These are phyloP conservation scores for Coregonus sp. DNA, from an alignment of 2,797 vertebrate species.

Conservation along the genomic window DNA sequence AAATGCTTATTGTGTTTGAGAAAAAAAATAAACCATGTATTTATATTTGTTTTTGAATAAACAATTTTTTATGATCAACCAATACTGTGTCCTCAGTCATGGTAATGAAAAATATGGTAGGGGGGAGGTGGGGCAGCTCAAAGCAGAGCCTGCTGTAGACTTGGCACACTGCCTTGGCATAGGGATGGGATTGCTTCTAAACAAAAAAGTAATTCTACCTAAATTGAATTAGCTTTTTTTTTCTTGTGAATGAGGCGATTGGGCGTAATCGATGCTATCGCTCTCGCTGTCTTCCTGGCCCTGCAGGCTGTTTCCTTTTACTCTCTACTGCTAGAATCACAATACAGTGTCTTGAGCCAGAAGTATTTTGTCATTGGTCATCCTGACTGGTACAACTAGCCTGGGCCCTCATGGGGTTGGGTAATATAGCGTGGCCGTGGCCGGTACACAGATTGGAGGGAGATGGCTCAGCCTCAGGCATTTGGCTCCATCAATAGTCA, in stretches of 20 bases:
- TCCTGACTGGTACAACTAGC: slow-evolving; percentile 52
- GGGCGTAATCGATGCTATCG: slow-evolving; percentile 57
- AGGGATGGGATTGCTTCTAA: slow-evolving; percentile 32
- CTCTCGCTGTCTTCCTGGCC: slow-evolving; percentile 51
- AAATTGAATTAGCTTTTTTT: slow-evolving; percentile 55
- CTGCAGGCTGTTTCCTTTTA: slow-evolving; percentile 43
- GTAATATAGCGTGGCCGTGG: slow-evolving; percentile 26
- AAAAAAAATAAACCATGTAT: too few relatives aligned
- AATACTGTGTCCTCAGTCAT: background rate
- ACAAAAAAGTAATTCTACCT: slow-evolving; percentile 21
- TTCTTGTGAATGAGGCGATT: slow-evolving; percentile 40
- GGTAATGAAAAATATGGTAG: background rate
- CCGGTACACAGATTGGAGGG: slow-evolving; percentile 41
- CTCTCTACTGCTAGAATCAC: slow-evolving; percentile 45
- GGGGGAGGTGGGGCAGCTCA: background rate
- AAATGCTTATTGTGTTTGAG: slow-evolving; percentile 20
- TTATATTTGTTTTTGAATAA: background rate
- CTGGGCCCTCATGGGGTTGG: slow-evolving; percentile 40
- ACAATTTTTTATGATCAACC: background rate
- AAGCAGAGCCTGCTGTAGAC: background rate
- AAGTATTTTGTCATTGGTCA: slow-evolving; percentile 45
- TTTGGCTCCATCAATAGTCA: slow-evolving; percentile 59
- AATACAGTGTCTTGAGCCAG: slow-evolving; percentile 25
- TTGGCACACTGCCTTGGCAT: slow-evolving; percentile 20
- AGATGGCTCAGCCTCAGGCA: slow-evolving; percentile 35